Evolutionary conservation across 1,140 invertebrate species (phyloP).

Genomic region (Formica exsecta): DNA sequence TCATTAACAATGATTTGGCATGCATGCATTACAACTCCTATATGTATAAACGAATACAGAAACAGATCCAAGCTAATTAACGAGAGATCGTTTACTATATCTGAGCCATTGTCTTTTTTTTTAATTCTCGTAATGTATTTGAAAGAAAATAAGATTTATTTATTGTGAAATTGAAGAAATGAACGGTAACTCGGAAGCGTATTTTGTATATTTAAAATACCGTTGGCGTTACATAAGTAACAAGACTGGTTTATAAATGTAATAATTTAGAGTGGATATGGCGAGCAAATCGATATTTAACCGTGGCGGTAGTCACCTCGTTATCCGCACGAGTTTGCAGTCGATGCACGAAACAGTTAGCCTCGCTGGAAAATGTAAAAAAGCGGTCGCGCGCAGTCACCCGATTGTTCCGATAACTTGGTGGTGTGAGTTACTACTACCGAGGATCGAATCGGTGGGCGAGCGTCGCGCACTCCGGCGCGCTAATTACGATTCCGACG

Average conservation of each 20-base stretch:
- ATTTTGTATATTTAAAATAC: constrained; percentile 5
- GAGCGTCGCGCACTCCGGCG: constrained; percentile 24
- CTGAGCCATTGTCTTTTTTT: neutral
- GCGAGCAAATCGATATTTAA: constrained; percentile 59
- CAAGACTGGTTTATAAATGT: constrained; percentile 55
- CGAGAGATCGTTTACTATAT: neutral
- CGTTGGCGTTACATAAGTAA: neutral
- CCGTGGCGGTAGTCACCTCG: constrained; percentile 30
- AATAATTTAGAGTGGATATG: constrained; percentile 38
- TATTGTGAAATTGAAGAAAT: neutral
- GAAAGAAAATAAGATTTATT: neutral
- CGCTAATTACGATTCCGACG: constrained; percentile 73
- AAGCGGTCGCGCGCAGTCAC: constrained; percentile 25
- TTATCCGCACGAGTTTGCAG: constrained; percentile 46
- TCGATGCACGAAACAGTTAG: constrained; percentile 45
- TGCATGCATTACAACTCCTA: neutral
- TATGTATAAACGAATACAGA: neutral
- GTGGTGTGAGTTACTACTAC: neutral
- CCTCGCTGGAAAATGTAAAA: constrained; percentile 42
- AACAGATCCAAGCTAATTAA: constrained; percentile 4
- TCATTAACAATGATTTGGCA: constrained; percentile 14
- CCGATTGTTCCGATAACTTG: constrained; percentile 42
- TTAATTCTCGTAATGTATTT: neutral
- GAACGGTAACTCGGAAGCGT: neutral
- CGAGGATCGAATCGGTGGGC: constrained; percentile 48